These are phyloP conservation scores for Littorina saxatilis DNA, from an alignment of 1,140 invertebrate species.

Conservation along the genomic window DNA sequence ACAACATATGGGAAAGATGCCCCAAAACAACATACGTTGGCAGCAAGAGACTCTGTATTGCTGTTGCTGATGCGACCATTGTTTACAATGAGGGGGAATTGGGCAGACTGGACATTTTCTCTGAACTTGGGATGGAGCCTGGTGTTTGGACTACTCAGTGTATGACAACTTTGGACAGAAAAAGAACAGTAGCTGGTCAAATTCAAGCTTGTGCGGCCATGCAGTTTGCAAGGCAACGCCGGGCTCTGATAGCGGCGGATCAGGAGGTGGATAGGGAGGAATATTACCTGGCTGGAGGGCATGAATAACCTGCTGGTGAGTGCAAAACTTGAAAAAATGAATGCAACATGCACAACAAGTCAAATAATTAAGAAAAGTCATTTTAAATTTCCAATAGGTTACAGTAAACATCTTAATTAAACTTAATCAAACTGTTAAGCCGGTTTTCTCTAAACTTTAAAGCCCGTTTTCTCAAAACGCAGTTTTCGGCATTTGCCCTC, in stretches of 20 bases:
- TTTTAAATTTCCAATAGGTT: neutral
- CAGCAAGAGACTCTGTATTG: neutral
- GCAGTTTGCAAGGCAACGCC: neutral
- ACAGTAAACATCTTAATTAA: too few relatives aligned
- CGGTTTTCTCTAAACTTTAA: neutral
- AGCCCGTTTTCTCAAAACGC: neutral
- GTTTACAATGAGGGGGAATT: slow-evolving; percentile 6
- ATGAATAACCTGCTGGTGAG: neutral
- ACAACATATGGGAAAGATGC: slow-evolving; percentile 13
- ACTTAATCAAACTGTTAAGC: neutral
- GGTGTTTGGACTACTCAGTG: neutral
- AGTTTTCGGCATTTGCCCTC: neutral
- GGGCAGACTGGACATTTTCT: slow-evolving; percentile 9
- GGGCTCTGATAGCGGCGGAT: neutral
- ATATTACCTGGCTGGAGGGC: neutral
- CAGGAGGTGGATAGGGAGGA: neutral
- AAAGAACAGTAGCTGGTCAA: neutral
- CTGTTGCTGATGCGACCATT: slow-evolving; percentile 10
- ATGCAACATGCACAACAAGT: neutral
- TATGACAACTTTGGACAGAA: neutral
- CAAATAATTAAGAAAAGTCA: too few relatives aligned
- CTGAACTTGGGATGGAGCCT: neutral
- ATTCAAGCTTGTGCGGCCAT: neutral
- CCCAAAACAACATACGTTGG: slow-evolving; percentile 12
- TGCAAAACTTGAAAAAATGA: neutral